Evolutionary conservation across 2,797 vertebrate genomes (phyloP).

Genomic region (Xiphophorus birchmanni): DNA sequence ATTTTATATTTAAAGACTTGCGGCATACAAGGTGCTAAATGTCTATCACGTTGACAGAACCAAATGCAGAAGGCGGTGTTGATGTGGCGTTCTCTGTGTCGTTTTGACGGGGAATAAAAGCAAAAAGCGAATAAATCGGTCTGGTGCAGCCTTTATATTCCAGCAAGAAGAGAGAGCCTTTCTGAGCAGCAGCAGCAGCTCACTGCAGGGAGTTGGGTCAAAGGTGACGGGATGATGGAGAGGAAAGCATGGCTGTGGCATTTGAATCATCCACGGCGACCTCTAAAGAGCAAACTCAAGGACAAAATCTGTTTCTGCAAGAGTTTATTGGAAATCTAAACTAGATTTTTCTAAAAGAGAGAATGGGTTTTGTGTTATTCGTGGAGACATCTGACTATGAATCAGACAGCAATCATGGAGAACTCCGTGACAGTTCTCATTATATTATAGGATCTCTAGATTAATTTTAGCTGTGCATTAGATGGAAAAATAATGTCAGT

Average conservation of each 20-base stretch:
- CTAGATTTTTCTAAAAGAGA: background rate
- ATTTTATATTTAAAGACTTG: background rate
- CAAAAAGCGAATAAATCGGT: background rate
- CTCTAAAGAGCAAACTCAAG: background rate
- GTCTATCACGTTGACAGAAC: background rate
- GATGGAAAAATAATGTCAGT: background rate
- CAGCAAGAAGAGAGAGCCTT: background rate
- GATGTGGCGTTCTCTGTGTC: background rate
- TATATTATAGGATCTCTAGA: background rate
- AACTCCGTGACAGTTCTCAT: too few species aligned
- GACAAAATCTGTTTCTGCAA: background rate
- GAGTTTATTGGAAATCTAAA: background rate
- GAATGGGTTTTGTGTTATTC: background rate
- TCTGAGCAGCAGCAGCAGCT: background rate
- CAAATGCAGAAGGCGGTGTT: background rate
- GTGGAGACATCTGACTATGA: background rate
- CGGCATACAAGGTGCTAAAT: too few species aligned
- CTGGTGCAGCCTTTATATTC: background rate
- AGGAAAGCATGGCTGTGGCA: background rate
- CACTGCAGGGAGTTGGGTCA: background rate
- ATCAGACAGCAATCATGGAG: background rate
- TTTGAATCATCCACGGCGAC: background rate
- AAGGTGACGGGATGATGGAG: conserved; percentile 2
- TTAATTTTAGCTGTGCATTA: background rate
- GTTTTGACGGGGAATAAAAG: background rate